Evolutionary conservation across 2,113 vertebrate genomes (phyloP).

Genomic region (Pseudois nayaur): DNA sequence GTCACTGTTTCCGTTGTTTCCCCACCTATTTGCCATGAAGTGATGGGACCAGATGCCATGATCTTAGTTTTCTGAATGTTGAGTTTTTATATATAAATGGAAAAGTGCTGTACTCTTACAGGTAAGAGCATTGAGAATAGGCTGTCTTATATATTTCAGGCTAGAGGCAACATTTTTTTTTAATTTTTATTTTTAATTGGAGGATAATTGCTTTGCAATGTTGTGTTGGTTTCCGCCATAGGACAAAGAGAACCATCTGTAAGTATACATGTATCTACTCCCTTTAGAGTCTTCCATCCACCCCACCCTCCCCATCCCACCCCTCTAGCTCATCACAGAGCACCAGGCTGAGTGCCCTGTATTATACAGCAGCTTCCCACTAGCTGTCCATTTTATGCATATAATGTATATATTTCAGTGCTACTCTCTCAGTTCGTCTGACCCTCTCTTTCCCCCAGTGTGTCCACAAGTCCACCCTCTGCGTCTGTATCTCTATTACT

Average conservation of each 20-base stretch:
- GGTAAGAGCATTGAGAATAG: neutral
- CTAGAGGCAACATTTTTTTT: neutral
- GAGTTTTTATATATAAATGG: neutral
- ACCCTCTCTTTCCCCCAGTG: rapidly evolving
- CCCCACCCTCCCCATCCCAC: neutral
- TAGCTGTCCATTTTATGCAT: neutral
- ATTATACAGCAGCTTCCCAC: neutral
- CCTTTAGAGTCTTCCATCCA: neutral
- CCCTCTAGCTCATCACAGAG: neutral
- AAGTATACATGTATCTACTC: neutral
- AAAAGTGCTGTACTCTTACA: neutral
- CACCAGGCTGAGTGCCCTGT: neutral
- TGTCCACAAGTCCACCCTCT: neutral
- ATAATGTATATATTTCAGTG: neutral
- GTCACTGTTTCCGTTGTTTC: neutral
- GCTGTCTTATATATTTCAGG: neutral
- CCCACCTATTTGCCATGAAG: neutral
- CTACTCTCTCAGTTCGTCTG: neutral
- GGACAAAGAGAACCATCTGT: neutral
- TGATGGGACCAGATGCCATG: neutral
- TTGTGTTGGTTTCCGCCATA: neutral
- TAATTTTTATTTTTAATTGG: neutral
- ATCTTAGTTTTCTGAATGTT: neutral
- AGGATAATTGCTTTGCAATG: neutral
- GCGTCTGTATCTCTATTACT: neutral